Conservation (phyloP, 2,888 invertebrate species). For the Dioctria rufipes region DNA sequence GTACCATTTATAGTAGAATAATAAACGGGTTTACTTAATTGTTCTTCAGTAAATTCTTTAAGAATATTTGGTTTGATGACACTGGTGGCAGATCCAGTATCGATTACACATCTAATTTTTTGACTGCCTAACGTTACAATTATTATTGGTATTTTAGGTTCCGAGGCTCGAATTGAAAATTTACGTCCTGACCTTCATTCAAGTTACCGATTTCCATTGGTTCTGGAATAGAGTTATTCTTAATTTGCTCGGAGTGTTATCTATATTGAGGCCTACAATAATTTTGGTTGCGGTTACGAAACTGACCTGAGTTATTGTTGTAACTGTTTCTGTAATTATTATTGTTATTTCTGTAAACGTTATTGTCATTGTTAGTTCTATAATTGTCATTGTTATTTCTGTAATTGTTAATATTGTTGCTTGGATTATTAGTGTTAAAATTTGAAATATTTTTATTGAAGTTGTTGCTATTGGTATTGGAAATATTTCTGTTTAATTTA, state of each 20-base stretch:
- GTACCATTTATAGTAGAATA: conserved; percentile 56
- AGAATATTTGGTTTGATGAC: conserved; percentile 23
- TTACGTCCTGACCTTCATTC: conserved; percentile 27
- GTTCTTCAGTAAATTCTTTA: conserved; percentile 13
- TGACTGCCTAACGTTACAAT: conserved; percentile 3
- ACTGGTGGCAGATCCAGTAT: no score
- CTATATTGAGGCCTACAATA: neutral
- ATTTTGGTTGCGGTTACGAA: conserved; percentile 17
- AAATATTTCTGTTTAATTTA: neutral
- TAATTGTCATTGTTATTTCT: neutral
- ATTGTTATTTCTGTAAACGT: conserved; percentile 1
- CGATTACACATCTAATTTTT: conserved; percentile 35
- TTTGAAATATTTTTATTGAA: neutral
- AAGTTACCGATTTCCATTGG: conserved; percentile 42
- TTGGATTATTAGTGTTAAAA: neutral
- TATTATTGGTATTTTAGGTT: conserved; percentile 37
- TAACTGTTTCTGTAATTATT: conserved; percentile 12
- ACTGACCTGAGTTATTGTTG: conserved; percentile 15
- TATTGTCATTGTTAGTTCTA: conserved; percentile 4
- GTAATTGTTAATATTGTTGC: neutral
- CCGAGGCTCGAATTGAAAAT: conserved; percentile 51
- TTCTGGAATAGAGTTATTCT: neutral
- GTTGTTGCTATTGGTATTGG: neutral
- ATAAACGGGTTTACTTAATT: conserved; percentile 27
- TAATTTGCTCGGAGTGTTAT: conserved; percentile 33